Evolutionary conservation across 2,797 vertebrate genomes (phyloP).

Genomic region (Aulostomus chinensis): DNA sequence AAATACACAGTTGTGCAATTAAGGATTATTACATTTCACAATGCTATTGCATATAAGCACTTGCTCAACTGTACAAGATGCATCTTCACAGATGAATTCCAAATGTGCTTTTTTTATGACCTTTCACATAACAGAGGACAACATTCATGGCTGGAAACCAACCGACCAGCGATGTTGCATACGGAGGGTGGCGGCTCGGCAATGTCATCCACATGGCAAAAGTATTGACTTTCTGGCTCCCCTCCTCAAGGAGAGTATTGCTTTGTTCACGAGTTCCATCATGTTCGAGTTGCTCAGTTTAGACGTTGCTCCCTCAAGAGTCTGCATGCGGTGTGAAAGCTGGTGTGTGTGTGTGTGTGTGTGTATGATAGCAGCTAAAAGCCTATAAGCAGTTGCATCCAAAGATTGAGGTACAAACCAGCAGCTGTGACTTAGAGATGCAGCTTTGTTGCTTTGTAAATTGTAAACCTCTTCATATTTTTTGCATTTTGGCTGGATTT

Average conservation of each 20-base stretch:
- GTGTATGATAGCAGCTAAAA: constrained; percentile 58
- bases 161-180: constrained; percentile 42
- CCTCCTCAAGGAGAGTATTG: constrained; percentile 47
- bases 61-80: constrained; percentile 69
- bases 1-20: constrained; percentile 74
- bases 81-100: constrained; percentile 69
- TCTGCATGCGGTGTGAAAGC: constrained; percentile 71
- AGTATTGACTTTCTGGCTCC: constrained; percentile 49
- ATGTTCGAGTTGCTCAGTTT: constrained; percentile 58
- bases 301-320: constrained; percentile 50
- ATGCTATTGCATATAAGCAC: constrained; percentile 67
- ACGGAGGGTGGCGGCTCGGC: constrained; percentile 58
- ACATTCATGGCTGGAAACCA: constrained; percentile 29
- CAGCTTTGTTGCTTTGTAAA: constrained; percentile 51
- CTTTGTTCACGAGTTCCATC: constrained; percentile 63
- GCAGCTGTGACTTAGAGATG: constrained; percentile 57
- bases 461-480: constrained; percentile 70
- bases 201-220: constrained; percentile 55
- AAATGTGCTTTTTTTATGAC: constrained; percentile 56
- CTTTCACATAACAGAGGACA: constrained; percentile 19
- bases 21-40: constrained; percentile 71
- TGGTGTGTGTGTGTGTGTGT: constrained; percentile 54
- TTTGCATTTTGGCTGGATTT: constrained; percentile 70
- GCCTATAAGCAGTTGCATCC: constrained; percentile 66
- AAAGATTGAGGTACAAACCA: constrained; percentile 60